phyloP scores from a whole-genome alignment of 1,140 invertebrate genomes.

The Spodoptera frugiperda region DNA sequence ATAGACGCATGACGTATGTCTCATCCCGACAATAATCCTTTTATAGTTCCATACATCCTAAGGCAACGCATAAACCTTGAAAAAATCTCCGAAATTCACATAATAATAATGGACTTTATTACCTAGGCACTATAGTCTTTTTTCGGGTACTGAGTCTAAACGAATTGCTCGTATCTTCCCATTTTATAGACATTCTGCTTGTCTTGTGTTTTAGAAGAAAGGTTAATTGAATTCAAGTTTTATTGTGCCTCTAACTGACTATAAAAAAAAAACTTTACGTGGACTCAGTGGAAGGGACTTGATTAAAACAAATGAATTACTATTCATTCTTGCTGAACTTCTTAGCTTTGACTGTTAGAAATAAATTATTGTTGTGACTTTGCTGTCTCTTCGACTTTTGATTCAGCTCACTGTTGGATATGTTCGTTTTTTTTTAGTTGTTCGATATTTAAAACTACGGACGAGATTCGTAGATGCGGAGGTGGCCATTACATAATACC shows the following conservation, averaged over 20 bases:
- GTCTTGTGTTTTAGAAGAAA: conserved; percentile 40
- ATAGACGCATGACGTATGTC: conserved; percentile 28
- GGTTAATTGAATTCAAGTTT: conserved; percentile 51
- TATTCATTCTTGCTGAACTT: conserved; percentile 28
- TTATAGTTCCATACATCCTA: conserved; percentile 41
- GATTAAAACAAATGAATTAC: conserved; percentile 43
- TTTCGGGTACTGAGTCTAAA: conserved; percentile 29
- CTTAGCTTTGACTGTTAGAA: conserved; percentile 32
- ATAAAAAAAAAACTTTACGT: conserved; percentile 45
- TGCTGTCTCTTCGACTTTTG: not conserved
- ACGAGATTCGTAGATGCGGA: too few relatives aligned
- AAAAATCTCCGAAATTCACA: conserved; percentile 43
- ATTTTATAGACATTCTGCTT: conserved; percentile 46
- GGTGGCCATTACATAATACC: not conserved
- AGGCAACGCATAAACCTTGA: conserved; percentile 20
- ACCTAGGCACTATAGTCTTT: conserved; percentile 21
- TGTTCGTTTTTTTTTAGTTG: not conserved
- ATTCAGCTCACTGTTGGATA: not conserved
- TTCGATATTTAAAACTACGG: too few relatives aligned
- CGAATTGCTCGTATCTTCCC: conserved; percentile 45
- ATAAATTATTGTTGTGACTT: conserved; percentile 22
- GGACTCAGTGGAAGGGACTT: conserved; percentile 27
- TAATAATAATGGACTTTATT: conserved; percentile 48
- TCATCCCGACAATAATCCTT: conserved; percentile 38
- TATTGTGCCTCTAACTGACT: conserved; percentile 42